Base-by-base conservation (phyloP, 2,888 invertebrate genomes). In the Phortica magna region DNA sequence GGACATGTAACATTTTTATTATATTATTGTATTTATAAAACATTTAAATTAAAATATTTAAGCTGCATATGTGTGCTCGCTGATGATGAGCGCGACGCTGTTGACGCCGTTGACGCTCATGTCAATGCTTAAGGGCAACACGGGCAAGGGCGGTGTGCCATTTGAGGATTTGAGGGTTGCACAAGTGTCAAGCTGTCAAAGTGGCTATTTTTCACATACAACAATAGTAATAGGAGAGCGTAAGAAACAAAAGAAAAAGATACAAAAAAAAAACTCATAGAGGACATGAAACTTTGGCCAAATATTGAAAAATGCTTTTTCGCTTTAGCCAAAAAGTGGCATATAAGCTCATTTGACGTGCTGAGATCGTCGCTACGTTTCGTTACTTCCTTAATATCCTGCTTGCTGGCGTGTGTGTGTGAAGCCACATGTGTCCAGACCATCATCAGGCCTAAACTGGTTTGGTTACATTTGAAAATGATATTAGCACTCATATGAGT, bases 131-230 rank as follows among this genome's bases (percentile, higher is more conserved):
- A 61, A 39, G 19, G 19, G 73, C 42, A 7, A 57, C 57, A 7
- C 73, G 57, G 70, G 48, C 76, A 6, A 48, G 48, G 31, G 48
- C 48, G 57, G 14, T 12, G 48, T 48, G 10, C 7, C 14, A 48
- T 9, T 14, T 42, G 14, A 59, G 72, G 76, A 75, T 68, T 72
- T 41, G 72, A 80, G 74, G 80, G 79, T 76, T 79, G 79, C 83
- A 81, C 73, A 79, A 83, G 82, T 84, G 84, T 84, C 88, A 89
- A 89, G 84, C 88, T 89, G 88, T 88, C 88, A 88, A 88, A 88
- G 80, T 82, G 82, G 82, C 84, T 82, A 88, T 88, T 88, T 87
- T 83, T 88, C 88, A 88, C 82, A 83, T 53, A 76, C 77, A 78
- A 48, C 9, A 48, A 14, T 6, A 48, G 7, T 74, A 77, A 74